Conservation (phyloP, 2,113 vertebrate genomes). For the Neolamprologus tretocephalus region DNA sequence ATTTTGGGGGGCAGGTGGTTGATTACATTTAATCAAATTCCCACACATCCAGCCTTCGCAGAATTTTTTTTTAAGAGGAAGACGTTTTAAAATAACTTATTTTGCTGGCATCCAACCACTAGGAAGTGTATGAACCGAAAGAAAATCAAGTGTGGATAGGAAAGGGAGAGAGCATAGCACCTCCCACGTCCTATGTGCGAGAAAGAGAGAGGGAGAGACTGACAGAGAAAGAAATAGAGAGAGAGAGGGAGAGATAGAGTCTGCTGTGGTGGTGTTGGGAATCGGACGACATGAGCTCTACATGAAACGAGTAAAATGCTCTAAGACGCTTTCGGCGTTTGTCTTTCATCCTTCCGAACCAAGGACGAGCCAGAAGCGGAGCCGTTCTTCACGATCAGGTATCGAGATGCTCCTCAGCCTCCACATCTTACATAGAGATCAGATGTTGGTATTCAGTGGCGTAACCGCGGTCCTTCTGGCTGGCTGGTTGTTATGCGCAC, state of each 20-base stretch:
- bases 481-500: background rate
- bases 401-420: slow-evolving; percentile 8
- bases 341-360: slow-evolving; percentile 38
- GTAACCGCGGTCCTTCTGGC: slow-evolving; percentile 23
- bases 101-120: background rate
- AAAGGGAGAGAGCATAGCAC: slow-evolving; percentile 56
- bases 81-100: background rate
- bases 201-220: slow-evolving; percentile 26
- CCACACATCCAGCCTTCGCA: background rate
- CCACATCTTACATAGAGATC: background rate
- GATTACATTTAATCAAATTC: background rate
- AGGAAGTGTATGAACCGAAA: slow-evolving; percentile 31
- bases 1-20: background rate
- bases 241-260: slow-evolving; percentile 23
- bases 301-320: slow-evolving; percentile 68
- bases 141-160: slow-evolving; percentile 37
- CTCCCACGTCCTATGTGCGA: slow-evolving; percentile 64
- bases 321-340: slow-evolving; percentile 56
- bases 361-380: slow-evolving; percentile 59
- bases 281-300: slow-evolving; percentile 65
- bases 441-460: slow-evolving; percentile 41
- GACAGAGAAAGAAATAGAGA: background rate
- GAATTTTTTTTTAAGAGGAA: background rate
- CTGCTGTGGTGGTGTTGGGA: slow-evolving; percentile 48
- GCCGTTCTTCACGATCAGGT: slow-evolving; percentile 55